Evolutionary conservation across 2,797 vertebrate species (phyloP).

Genomic region (Sebastiscus tertius): DNA sequence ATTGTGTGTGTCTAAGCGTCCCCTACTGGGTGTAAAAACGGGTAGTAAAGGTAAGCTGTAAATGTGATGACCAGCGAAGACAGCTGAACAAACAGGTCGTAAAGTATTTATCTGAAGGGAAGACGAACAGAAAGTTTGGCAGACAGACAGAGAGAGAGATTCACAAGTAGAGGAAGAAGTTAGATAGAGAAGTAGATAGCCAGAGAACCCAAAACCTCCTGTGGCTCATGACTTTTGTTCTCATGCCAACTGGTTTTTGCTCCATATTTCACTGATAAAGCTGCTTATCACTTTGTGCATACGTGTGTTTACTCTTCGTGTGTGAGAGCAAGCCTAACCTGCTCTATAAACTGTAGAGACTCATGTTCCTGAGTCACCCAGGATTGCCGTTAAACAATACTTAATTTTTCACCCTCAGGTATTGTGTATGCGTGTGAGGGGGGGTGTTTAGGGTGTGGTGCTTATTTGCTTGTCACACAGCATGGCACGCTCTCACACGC

Average conservation of each 20-base stretch:
- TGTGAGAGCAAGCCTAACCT: conserved; percentile 52
- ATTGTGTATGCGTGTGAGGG: background rate
- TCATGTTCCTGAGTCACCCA: conserved; percentile 20
- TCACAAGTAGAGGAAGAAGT: conserved; percentile 23
- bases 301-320: conserved; percentile 21
- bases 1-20: conserved; percentile 31
- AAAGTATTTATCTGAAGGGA: conserved; percentile 73
- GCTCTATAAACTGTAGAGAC: conserved; percentile 35
- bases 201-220: conserved; percentile 16
- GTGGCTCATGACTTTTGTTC: conserved; percentile 16
- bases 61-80: conserved; percentile 71
- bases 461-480: conserved; percentile 10
- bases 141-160: conserved; percentile 1
- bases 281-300: conserved; percentile 16
- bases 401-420: background rate
- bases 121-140: background rate
- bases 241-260: background rate
- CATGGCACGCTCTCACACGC: background rate
- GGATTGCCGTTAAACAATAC: conserved; percentile 8
- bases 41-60: conserved; percentile 51
- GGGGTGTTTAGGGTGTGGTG: background rate
- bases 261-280: conserved; percentile 28
- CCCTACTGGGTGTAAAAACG: conserved; percentile 32
- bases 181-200: background rate
- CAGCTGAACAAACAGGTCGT: conserved; percentile 79